phyloP scores from a whole-genome alignment of 2,113 vertebrate species.

The Phaetusa simplex region DNA sequence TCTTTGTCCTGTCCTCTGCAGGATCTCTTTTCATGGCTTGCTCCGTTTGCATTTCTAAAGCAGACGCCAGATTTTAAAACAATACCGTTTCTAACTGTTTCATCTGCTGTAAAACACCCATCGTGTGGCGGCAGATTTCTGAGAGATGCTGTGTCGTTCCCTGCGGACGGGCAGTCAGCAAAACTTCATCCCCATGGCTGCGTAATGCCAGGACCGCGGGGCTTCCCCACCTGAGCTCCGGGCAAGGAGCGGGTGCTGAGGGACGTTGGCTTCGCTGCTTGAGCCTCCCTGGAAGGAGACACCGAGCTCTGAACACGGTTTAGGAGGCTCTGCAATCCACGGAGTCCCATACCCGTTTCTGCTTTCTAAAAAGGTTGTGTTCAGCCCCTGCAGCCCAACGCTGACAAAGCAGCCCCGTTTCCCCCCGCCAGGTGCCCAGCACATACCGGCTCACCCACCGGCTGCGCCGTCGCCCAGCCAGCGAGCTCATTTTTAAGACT shows the following conservation, averaged over 20 bases:
- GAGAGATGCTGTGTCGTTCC: background rate
- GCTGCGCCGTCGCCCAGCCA: fast-evolving
- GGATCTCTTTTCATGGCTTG: background rate
- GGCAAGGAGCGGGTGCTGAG: background rate
- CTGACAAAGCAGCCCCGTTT: fast-evolving
- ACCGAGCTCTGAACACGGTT: background rate
- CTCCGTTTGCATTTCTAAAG: constrained; percentile 38
- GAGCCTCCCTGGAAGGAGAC: background rate
- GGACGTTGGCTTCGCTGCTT: background rate
- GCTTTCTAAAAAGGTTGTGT: background rate
- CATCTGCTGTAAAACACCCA: background rate
- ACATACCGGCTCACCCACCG: background rate
- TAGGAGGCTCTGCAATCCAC: background rate
- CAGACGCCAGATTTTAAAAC: background rate
- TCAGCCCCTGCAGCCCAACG: background rate
- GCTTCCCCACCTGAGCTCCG: background rate
- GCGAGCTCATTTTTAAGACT: constrained; percentile 89
- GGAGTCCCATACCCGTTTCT: background rate
- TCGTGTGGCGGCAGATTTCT: background rate
- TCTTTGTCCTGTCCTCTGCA: constrained; percentile 36
- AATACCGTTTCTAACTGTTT: background rate
- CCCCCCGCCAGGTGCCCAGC: background rate
- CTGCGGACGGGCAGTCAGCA: background rate
- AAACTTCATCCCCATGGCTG: background rate
- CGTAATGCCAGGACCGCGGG: background rate